These are phyloP conservation scores for Ophion obscuratus DNA, from an alignment of 2,888 invertebrate genomes.

Conservation along the genomic window DNA sequence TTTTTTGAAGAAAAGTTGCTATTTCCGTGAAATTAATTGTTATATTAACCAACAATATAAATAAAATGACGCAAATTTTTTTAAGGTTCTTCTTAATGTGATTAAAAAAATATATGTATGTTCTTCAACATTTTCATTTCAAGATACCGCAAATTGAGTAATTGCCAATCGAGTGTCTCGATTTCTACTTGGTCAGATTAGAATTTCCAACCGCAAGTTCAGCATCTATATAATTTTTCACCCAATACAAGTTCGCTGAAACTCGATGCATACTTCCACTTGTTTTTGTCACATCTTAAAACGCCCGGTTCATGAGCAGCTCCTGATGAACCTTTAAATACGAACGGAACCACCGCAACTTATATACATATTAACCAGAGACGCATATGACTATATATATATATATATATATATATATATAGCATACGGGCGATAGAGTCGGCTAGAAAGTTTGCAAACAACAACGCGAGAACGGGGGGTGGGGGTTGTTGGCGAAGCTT, in stretches of 20 bases:
- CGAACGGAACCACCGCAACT: not conserved
- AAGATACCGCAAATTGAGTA: no score
- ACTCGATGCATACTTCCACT: not conserved
- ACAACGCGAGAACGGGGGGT: constrained; percentile 50
- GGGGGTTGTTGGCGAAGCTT: constrained; percentile 31
- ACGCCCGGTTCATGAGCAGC: not conserved
- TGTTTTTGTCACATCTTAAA: not conserved
- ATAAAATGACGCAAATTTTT: no score
- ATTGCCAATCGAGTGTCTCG: no score
- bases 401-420: not conserved
- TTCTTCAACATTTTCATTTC: no score
- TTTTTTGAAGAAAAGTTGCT: no score
- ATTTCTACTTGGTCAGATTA: no score
- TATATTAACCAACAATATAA: no score
- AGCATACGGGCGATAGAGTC: constrained; percentile 37
- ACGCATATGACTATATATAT: not conserved
- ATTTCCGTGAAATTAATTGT: no score
- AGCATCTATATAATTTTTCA: no score
- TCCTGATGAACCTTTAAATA: not conserved
- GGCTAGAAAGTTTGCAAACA: constrained; percentile 51
- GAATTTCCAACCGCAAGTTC: no score
- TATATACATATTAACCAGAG: not conserved
- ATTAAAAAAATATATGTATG: no score
- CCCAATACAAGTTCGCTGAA: not conserved
- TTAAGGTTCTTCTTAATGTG: no score